Evolutionary conservation across 92 coral and sea anemone genomes (phyloP), one percentile per base, ranked within the genome.

Genomic region (Nematostella vectensis): DNA sequence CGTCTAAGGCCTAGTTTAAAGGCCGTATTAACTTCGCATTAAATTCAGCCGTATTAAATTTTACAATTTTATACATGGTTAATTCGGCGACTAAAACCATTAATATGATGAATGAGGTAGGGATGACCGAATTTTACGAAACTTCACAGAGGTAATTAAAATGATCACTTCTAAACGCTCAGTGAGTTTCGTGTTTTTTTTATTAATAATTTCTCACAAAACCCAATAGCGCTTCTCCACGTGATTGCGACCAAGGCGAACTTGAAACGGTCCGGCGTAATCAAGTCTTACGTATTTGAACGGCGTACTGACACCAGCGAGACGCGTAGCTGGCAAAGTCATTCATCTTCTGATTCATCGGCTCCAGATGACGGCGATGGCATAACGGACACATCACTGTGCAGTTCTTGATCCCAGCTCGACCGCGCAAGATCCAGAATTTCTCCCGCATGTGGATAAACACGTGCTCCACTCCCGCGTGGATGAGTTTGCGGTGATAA

Each of bases 391-490:
- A 60, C 22, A 58, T 70, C 21, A 54, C 48, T 11, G 77, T 54
- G 17, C 62, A 51, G 29, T 69, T 60, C 69, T 61, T 70, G 42
- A 61, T 70, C 40, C 62, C 71, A 9, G 77, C 50, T 10, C 55
- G 77, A 23, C 70, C 71, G 23, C 45, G 77, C 27, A 61, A 26
- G 24, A 70, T 31, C 77, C 77, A 62, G 43, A 61, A 70, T 29
- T 26, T 61, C 55, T 70, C 77, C 2, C 77, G 58, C 0, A 69
- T 3, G 21, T 69, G 68, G 27, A 58, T 58, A 26, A 68, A 67
- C 11, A 66, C 68, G 33, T 68, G 76, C 40, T 69, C 76, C 1
- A 69, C 70, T 50, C 70, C 76, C 11, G 70, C 76, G 31, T 69
- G 76, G 27, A 30, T 49, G 50, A 61, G 69, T 51, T 39, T 58